Conservation (phyloP, 2,113 vertebrate species). For the Ahaetulla prasina region DNA sequence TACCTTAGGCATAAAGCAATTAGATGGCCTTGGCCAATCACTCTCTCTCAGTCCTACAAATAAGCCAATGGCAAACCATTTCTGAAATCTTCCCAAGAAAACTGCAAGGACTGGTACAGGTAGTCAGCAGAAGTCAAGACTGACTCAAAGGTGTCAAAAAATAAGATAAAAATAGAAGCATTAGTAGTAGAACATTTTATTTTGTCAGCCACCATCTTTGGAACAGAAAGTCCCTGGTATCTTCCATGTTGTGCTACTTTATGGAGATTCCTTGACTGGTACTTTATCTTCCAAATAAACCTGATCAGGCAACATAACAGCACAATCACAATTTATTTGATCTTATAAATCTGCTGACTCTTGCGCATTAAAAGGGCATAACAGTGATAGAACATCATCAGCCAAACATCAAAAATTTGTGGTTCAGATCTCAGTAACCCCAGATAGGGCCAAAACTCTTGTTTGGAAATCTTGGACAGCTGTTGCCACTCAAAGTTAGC, state of each 20-base stretch:
- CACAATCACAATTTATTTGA: background rate
- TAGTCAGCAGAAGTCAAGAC: background rate
- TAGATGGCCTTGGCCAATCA: background rate
- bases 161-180: background rate
- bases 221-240: background rate
- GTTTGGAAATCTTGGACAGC: background rate
- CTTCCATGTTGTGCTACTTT: background rate
- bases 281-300: background rate
- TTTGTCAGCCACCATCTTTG: background rate
- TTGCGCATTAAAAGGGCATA: background rate
- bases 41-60: background rate
- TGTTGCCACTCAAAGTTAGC: background rate
- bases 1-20: background rate
- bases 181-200: background rate
- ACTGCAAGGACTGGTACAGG: background rate
- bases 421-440: background rate
- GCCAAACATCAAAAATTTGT: background rate
- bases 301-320: background rate
- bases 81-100: background rate
- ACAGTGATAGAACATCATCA: background rate
- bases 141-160: background rate
- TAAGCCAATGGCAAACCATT: background rate
- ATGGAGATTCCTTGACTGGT: background rate
- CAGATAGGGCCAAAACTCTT: background rate
- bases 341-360: background rate